Evolutionary conservation across 2,888 invertebrate genomes (phyloP), one percentile per base, ranked within the genome.

Genomic region (Eupithecia inturbata): DNA sequence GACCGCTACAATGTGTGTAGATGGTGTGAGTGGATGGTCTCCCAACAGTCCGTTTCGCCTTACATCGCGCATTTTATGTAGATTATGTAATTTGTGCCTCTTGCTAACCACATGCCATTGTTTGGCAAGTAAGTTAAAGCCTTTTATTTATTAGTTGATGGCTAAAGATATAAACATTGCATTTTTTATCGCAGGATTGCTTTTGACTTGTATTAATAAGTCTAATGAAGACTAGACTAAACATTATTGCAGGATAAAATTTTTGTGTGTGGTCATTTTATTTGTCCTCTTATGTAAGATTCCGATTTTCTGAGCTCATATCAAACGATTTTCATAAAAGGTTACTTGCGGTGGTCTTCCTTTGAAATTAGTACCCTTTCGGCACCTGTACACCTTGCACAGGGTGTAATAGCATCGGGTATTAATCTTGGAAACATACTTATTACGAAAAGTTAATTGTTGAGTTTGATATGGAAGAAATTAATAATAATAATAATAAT

Each of bases 281-380:
- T 22, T 4, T 69, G 78, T 74, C 78, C 60, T n/a, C 9, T 70
- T 78, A 75, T 79, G 45, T 69, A 76, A 67, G 68, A 72, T 33
- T 62, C 71, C 71, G 73, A 75, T 77, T 74, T 68, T 71, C 63
- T 73, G 45, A 74, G 74, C 74, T 71, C 73, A 77, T 74, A 77
- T 76, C 79, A 76, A 78, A 74, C 77, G 75, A 75, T 80, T 75
- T 80, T 78, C 77, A 73, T 80, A 76, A 80, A 77, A 67, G 74
- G 67, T 71, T 73, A 77, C 70, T 70, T 76, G 73, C 70, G 39
- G 39, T 66, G 75, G 80, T 73, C 75, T 78, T 72, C 77, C 77
- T 77, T 78, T 78, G 74, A 76, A 80, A 80, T 80, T 76, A 79
- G 80, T 78, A 77, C 67, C 77, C 73, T 77, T 75, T 78, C 77